Percentiles rank a stretch among this genome's conserved stretches.
These are phyloP conservation scores for Nasonia vitripennis DNA, from an alignment of 1,140 invertebrate species.

Conservation along the genomic window DNA sequence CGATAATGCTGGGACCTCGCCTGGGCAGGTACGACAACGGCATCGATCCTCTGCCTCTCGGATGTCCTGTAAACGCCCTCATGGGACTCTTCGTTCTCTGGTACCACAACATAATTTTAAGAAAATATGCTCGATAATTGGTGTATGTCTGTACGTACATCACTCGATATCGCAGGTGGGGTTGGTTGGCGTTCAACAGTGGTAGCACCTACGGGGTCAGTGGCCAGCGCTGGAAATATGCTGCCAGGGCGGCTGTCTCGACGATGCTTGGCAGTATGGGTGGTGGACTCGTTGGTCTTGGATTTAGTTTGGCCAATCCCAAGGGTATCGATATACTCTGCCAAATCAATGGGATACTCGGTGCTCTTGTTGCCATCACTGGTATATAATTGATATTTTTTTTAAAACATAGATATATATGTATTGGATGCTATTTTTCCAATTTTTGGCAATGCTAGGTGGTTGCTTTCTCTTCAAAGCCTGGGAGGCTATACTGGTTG, in stretches of 20 bases:
- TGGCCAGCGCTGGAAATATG: constrained; percentile 89
- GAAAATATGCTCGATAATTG: not conserved
- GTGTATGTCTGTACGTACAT: not conserved
- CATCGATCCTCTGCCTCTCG: constrained; percentile 84
- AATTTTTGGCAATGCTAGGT: constrained; percentile 72
- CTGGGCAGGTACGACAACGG: constrained; percentile 90
- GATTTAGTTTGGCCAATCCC: constrained; percentile 81
- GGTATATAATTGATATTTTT: constrained; percentile 7
- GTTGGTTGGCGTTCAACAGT: constrained; percentile 95
- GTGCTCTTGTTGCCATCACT: constrained; percentile 45
- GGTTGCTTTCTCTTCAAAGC: constrained; percentile 91
- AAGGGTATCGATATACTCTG: constrained; percentile 88
- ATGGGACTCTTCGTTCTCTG: constrained; percentile 95
- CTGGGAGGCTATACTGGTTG: constrained; percentile 91
- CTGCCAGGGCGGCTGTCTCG: constrained; percentile 90
- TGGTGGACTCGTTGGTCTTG: constrained; percentile 86
- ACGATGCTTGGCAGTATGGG: constrained; percentile 93
- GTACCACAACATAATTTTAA: constrained; percentile 64
- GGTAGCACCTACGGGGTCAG: constrained; percentile 89
- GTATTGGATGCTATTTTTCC: not conserved
- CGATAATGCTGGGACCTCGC: constrained; percentile 92
- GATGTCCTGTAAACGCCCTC: constrained; percentile 92
- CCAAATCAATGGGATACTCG: constrained; percentile 92
- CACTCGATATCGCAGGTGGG: constrained; percentile 79
- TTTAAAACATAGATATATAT: too few relatives aligned